Conservation (phyloP, 2,888 invertebrate genomes). For the Caenorhabditis angaria region DNA sequence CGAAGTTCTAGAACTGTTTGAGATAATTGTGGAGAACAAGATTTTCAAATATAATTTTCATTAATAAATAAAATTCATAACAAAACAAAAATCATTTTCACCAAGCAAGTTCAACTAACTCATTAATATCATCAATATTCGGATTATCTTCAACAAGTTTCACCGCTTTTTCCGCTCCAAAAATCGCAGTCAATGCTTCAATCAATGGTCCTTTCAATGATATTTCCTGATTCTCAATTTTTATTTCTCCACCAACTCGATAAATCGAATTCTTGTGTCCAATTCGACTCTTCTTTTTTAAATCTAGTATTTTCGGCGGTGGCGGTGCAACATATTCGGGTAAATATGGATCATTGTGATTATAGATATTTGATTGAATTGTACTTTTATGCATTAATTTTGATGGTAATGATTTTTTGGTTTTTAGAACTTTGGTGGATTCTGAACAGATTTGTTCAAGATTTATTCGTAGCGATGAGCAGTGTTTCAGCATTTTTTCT, state of each 20-base stretch:
- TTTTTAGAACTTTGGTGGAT: neutral
- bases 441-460: neutral
- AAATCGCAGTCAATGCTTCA: neutral
- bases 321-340: slow-evolving; percentile 42
- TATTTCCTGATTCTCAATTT: neutral
- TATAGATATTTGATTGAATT: neutral
- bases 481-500: too few relatives aligned
- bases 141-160: neutral
- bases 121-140: slow-evolving; percentile 8
- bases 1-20: too few relatives aligned
- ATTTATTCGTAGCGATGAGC: too few relatives aligned
- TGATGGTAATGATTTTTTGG: neutral
- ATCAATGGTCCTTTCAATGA: slow-evolving; percentile 4
- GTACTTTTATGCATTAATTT: neutral
- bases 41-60: too few relatives aligned
- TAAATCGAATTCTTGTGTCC: slow-evolving; percentile 38
- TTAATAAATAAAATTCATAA: too few relatives aligned
- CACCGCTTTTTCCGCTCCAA: neutral
- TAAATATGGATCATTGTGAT: slow-evolving; percentile 28
- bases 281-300: slow-evolving; percentile 18
- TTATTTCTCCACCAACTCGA: slow-evolving; percentile 21
- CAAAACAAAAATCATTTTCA: too few relatives aligned
- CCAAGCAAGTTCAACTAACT: slow-evolving; percentile 3
- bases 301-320: slow-evolving; percentile 15
- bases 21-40: too few relatives aligned